Conservation (phyloP, 2,113 vertebrate genomes). For the Phrynocephalus versicolor region DNA sequence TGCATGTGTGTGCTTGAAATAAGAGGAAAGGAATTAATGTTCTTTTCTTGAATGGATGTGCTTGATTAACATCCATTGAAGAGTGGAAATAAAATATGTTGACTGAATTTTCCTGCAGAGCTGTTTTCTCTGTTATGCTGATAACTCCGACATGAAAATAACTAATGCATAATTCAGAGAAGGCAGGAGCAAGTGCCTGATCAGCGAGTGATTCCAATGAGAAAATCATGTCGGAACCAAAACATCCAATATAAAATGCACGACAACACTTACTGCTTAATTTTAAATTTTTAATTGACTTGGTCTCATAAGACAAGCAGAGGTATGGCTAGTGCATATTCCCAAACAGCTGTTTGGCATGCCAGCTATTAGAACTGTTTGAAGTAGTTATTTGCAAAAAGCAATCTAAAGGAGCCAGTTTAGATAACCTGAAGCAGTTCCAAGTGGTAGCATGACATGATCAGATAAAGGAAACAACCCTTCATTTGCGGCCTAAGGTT, state of each 20-base stretch:
- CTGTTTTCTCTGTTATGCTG: conserved; percentile 63
- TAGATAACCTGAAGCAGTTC: conserved; percentile 15
- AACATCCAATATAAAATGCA: conserved; percentile 76
- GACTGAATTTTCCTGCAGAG: conserved; percentile 58
- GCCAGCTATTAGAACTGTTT: conserved; percentile 60
- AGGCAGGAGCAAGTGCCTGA: conserved; percentile 51
- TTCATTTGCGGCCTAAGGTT: not conserved
- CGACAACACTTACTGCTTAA: conserved; percentile 69
- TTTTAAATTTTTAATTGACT: conserved; percentile 75
- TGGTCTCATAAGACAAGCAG: conserved; percentile 48
- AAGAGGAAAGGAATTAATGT: conserved; percentile 26
- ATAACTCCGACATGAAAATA: conserved; percentile 63
- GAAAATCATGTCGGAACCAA: conserved; percentile 65
- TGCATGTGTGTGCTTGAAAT: not conserved
- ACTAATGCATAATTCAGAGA: conserved; percentile 68
- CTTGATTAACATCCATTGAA: conserved; percentile 57
- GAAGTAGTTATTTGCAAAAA: conserved; percentile 53
- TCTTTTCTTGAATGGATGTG: conserved; percentile 35
- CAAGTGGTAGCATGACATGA: conserved; percentile 25
- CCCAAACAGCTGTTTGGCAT: conserved; percentile 38
- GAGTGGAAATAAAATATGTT: conserved; percentile 55
- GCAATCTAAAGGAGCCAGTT: conserved; percentile 20
- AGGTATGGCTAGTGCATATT: conserved; percentile 49
- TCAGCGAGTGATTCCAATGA: conserved; percentile 59
- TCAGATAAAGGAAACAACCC: conserved; percentile 8